Base-by-base conservation (phyloP, 2,797 vertebrate species). In the Acropternis orthonyx region DNA sequence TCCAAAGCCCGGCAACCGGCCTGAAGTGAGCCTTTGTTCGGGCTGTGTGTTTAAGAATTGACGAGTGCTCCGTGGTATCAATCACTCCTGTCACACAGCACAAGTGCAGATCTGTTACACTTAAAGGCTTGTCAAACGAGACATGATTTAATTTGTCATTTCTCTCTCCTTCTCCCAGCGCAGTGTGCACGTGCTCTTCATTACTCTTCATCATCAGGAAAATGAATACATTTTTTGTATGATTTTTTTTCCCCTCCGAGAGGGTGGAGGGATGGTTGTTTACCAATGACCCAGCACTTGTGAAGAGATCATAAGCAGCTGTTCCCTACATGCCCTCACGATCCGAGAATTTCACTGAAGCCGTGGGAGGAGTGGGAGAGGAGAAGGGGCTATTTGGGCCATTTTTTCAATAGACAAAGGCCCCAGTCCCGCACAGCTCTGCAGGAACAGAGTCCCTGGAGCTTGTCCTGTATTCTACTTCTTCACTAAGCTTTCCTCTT, bases 101-200 rank as follows among this genome's bases (percentile, higher is more conserved):
- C 98, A 98, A 97, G 96, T 92, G 83, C 92, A 96, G 95, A 98
- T 97, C 97, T 97, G 97, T 97, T 97, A 97, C 97, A 97, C 95
- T 96, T 95, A 97, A 96, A 96, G 95, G 92, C 96, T 96, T 95
- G 95, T 94, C 97, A 97, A 97, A 96, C 78, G 88, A 98, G 97
- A 98, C 97, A 97, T 98, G 97, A 98, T 98, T 98, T 97, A 97
- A 97, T 98, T 98, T 98, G 97, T 97, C 97, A 94, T 95, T 97
- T 97, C 96, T 97, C 82, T 95, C 56, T 89, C 93, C 75, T 88
- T 92, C 96, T 94, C 92, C 71, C 36, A 36, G 63, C 17, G 83
- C 91, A 26, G 92, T 76, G 12, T 65, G 91, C 96, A 97, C 88
- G 97, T 97, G 96, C 98, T 97, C 94, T 96, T 95, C 96, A 97